phyloP scores from a whole-genome alignment of 2,113 vertebrate genomes.

The Hypomesus transpacificus region DNA sequence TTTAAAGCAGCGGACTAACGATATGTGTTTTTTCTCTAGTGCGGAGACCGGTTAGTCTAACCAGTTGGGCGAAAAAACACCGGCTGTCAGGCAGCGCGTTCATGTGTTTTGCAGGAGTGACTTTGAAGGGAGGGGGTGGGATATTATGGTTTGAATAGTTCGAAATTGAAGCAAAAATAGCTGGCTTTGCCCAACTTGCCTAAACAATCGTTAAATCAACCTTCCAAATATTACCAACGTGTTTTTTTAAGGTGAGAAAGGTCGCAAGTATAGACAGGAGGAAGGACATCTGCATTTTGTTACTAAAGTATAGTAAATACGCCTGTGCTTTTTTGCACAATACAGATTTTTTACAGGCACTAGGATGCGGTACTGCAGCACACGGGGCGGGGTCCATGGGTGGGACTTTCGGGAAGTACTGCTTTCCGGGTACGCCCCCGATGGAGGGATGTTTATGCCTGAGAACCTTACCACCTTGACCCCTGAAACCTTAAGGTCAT shows the following conservation, averaged over 20 bases:
- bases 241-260: background rate
- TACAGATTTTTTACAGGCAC: background rate
- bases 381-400: constrained; percentile 66
- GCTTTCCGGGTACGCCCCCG: constrained; percentile 82
- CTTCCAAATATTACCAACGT: background rate
- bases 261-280: no score
- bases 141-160: no score
- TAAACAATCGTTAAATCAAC: background rate
- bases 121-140: no score
- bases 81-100: no score
- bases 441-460: constrained; percentile 90
- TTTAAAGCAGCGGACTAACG: no score
- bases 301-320: background rate
- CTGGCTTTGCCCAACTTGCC: no score
- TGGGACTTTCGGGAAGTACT: constrained; percentile 79
- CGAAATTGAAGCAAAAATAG: no score
- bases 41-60: no score
- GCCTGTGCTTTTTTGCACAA: background rate
- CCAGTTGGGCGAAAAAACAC: no score
- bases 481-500: constrained; percentile 64
- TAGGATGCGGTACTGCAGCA: constrained; percentile 83
- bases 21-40: no score
- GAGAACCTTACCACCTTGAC: constrained; percentile 72
- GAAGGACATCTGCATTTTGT: no score
- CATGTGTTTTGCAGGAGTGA: no score